Evolutionary conservation across 2,888 invertebrate genomes (phyloP).

Genomic region (Rhingia rostrata): DNA sequence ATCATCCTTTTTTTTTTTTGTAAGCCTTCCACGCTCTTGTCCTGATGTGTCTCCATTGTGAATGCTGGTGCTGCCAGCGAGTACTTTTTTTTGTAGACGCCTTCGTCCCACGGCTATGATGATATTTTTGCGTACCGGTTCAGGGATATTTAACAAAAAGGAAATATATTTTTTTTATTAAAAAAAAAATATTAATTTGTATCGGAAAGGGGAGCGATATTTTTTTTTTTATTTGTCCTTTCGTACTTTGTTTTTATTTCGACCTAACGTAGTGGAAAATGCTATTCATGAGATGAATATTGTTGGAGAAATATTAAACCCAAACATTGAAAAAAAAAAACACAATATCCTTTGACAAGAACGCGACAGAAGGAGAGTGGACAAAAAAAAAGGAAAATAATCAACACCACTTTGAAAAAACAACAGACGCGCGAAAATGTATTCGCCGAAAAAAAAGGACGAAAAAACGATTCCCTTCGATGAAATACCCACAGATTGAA

Average conservation of each 20-base stretch:
- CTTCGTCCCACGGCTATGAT: constrained; percentile 60
- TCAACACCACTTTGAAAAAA: constrained; percentile 44
- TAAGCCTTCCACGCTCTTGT: constrained; percentile 30
- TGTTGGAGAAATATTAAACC: constrained; percentile 49
- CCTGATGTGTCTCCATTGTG: constrained; percentile 8
- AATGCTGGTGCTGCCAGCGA: constrained; percentile 21
- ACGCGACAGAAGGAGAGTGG: constrained; percentile 50
- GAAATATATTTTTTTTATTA: constrained; percentile 8
- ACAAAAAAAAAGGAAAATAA: constrained; percentile 28
- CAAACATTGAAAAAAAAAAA: constrained; percentile 21
- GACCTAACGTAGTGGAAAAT: constrained; percentile 71
- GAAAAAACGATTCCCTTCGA: constrained; percentile 29
- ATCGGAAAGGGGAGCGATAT: constrained; percentile 33
- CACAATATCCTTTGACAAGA: constrained; percentile 54
- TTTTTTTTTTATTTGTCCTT: constrained; percentile 26
- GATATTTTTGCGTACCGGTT: constrained; percentile 59
- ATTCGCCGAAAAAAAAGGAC: constrained; percentile 22
- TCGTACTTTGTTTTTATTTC: constrained; percentile 41
- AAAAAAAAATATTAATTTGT: constrained; percentile 69
- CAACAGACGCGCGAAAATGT: constrained; percentile 62
- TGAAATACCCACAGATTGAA: constrained; percentile 65
- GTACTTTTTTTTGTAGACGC: constrained; percentile 48
- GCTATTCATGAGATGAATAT: constrained; percentile 70
- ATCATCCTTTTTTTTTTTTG: constrained; percentile 44
- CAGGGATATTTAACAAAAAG: constrained; percentile 40